Evolutionary conservation across 2,888 invertebrate species (phyloP).

Genomic region (Brassicogethes aeneus): DNA sequence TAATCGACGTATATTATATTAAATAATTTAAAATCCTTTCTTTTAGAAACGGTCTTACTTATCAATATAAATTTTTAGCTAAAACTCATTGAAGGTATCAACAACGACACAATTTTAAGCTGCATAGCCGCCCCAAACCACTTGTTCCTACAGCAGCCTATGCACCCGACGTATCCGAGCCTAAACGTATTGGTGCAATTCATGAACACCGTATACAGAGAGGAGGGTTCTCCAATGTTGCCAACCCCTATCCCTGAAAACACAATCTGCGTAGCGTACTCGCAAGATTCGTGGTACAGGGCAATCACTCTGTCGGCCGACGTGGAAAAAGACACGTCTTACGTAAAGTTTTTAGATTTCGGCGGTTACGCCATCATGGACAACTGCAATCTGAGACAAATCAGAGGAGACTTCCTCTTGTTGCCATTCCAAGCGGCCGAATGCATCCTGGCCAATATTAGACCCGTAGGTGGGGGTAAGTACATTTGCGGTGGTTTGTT

Average conservation of each 20-base stretch:
- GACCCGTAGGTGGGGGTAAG: conserved; percentile 60
- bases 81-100: conserved; percentile 81
- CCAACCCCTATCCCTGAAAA: conserved; percentile 73
- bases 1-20: too few relatives aligned
- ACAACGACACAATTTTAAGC: conserved; percentile 87
- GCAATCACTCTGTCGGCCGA: conserved; percentile 63
- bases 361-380: conserved; percentile 84
- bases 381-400: conserved; percentile 75
- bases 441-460: conserved; percentile 84
- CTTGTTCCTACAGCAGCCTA: conserved; percentile 90
- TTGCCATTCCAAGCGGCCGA: conserved; percentile 97
- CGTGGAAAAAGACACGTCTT: conserved; percentile 60
- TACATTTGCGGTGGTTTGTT: conserved; percentile 10
- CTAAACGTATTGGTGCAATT: conserved; percentile 70
- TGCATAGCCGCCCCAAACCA: conserved; percentile 80
- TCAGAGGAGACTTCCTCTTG: conserved; percentile 85
- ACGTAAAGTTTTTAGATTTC: conserved; percentile 88
- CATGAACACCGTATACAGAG: conserved; percentile 77
- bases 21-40: not conserved
- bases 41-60: too few relatives aligned
- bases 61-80: conserved; percentile 45
- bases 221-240: conserved; percentile 68
- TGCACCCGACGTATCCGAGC: conserved; percentile 86
- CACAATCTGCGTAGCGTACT: conserved; percentile 81
- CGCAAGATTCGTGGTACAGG: conserved; percentile 81